These are phyloP conservation scores for Masnerella sp. DNA, from an alignment of 2,888 invertebrate genomes.

Conservation along the genomic window DNA sequence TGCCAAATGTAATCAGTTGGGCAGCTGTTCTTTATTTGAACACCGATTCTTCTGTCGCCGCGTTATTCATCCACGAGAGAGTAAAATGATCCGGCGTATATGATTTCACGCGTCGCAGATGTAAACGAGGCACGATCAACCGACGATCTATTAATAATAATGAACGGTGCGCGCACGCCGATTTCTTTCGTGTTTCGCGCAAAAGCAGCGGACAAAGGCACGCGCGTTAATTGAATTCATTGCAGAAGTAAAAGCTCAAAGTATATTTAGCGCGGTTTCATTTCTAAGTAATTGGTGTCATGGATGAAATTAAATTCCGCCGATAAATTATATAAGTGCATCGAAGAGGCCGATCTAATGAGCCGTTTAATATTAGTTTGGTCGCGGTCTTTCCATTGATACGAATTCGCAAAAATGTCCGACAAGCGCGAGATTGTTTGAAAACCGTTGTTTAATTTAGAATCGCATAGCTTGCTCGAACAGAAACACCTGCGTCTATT, in stretches of 20 bases:
- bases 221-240: slow-evolving; percentile 47
- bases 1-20: slow-evolving; percentile 44
- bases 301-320: slow-evolving; percentile 57
- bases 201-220: slow-evolving; percentile 28
- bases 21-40: slow-evolving; percentile 52
- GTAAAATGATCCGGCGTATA: slow-evolving; percentile 35
- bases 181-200: slow-evolving; percentile 25
- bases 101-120: slow-evolving; percentile 43
- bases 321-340: slow-evolving; percentile 48
- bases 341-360: slow-evolving; percentile 29
- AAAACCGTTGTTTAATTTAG: slow-evolving; percentile 10
- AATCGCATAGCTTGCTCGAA: too few relatives aligned
- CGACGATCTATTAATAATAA: slow-evolving; percentile 46
- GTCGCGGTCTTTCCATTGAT: not conserved
- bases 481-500: not conserved
- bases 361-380: slow-evolving; percentile 34
- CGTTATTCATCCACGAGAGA: too few relatives aligned
- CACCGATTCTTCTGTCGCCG: slow-evolving; percentile 37
- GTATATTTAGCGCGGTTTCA: slow-evolving; percentile 54
- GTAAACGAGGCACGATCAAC: slow-evolving; percentile 26
- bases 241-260: slow-evolving; percentile 50
- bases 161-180: not conserved
- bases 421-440: not conserved
- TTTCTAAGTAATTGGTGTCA: slow-evolving; percentile 56
- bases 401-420: slow-evolving; percentile 1